These are phyloP conservation scores for Sitobion miscanthi DNA, from an alignment of 1,140 invertebrate species.

Conservation along the genomic window DNA sequence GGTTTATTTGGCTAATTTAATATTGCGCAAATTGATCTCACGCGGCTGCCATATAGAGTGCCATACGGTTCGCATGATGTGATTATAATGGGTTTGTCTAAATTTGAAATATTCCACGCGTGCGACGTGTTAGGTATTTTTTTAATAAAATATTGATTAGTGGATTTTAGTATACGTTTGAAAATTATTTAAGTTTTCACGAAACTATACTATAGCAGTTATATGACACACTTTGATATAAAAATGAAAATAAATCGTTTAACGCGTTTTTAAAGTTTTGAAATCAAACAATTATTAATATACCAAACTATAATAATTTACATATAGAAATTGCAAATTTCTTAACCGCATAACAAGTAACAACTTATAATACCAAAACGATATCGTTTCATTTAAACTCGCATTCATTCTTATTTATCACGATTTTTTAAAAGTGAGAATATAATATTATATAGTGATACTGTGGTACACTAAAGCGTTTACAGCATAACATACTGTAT, in stretches of 20 bases:
- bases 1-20: neutral
- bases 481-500: neutral
- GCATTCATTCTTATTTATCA: too few relatives aligned
- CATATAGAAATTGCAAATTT: too few relatives aligned
- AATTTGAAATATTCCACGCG: neutral
- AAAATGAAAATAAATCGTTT: neutral
- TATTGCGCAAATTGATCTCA: neutral
- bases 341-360: too few relatives aligned
- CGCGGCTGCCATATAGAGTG: neutral
- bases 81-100: neutral
- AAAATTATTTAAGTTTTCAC: neutral
- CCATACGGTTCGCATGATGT: neutral
- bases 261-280: neutral
- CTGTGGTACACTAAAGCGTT: too few relatives aligned
- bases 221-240: neutral
- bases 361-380: too few relatives aligned
- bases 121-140: neutral
- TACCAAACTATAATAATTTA: neutral
- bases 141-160: neutral
- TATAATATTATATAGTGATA: too few relatives aligned
- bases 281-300: neutral
- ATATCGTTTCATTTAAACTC: too few relatives aligned
- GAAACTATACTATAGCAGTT: neutral
- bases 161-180: neutral
- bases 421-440: too few relatives aligned